Evolutionary conservation across 1,140 invertebrate genomes (phyloP), one percentile per base, ranked within the genome.

Genomic region (Drosophila kepulauana): DNA sequence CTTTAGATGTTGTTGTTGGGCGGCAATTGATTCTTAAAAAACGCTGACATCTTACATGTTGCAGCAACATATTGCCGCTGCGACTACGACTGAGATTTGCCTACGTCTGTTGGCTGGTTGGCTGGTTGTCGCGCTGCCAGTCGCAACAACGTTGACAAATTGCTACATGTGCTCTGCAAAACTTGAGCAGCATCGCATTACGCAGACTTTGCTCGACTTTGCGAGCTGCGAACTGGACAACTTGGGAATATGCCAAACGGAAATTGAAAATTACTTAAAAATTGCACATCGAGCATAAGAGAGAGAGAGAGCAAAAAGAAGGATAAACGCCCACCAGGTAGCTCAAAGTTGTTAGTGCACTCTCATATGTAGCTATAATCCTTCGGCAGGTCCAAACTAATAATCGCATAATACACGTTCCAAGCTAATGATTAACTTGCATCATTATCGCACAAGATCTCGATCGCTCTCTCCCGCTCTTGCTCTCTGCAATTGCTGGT

Each of bases 401-500:
- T 90, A 89, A 89, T 90, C 85, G 85, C 85, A 89, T 89, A 89
- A 89, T 89, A 89, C 85, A 89, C 85, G 85, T 90, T 86, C 81
- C 86, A 89, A 75, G 82, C 85, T 89, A 89, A 89, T 89, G 85
- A 89, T 89, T 89, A 89, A 89, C 85, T 75, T 89, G 85, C 85
- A 89, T 89, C 86, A 89, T 89, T 89, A 89, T 89, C 85, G 85
- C 86, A 85, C 78, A 79, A 90, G 85, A 89, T 89, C 85, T 38
- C 35, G 35, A 7, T 38, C 35, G 35, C 10, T 38, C 35, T 38
- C 35, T 7, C 35, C 10, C 6, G 33, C 33, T 33, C 33, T 7
- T 0, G 5, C 30, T 33, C 35, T 81, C 51, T 46, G 73, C 48
- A 56, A 63, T 52, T 64, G 61, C 61, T 52, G 45, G 16, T 51